phyloP scores from a whole-genome alignment of 2,113 vertebrate genomes.

The Acrocephalus kingi region DNA sequence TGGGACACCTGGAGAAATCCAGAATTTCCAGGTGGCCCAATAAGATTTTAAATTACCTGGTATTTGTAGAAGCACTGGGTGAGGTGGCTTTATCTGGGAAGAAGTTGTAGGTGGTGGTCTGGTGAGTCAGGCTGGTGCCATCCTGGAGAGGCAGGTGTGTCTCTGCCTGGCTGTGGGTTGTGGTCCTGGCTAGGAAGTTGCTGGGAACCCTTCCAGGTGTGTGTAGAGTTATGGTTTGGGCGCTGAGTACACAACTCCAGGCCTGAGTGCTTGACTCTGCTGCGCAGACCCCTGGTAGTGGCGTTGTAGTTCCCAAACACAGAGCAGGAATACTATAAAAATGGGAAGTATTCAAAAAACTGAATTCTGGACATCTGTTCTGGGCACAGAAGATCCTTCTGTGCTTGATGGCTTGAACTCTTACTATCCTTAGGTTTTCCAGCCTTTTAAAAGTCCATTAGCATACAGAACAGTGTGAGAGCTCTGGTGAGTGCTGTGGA shows the following conservation, averaged over 20 bases:
- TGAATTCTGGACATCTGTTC: background rate
- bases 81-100: background rate
- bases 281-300: background rate
- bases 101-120: background rate
- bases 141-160: background rate
- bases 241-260: background rate
- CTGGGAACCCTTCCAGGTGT: background rate
- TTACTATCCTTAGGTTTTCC: background rate
- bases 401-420: background rate
- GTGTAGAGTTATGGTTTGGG: background rate
- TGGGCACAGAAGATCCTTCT: background rate
- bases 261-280: background rate
- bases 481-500: background rate
- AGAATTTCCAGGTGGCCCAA: background rate
- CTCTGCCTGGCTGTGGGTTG: background rate
- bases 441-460: background rate
- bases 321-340: background rate
- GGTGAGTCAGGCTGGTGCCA: constrained; percentile 1
- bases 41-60: background rate
- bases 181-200: background rate
- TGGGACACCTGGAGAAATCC: background rate
- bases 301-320: background rate
- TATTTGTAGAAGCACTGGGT: background rate
- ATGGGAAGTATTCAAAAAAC: background rate
- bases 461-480: background rate